Percentiles rank a stretch among this genome's conserved stretches.
Evolutionary conservation across 2,888 invertebrate genomes (phyloP).

Genomic region (Agrotis clavis): DNA sequence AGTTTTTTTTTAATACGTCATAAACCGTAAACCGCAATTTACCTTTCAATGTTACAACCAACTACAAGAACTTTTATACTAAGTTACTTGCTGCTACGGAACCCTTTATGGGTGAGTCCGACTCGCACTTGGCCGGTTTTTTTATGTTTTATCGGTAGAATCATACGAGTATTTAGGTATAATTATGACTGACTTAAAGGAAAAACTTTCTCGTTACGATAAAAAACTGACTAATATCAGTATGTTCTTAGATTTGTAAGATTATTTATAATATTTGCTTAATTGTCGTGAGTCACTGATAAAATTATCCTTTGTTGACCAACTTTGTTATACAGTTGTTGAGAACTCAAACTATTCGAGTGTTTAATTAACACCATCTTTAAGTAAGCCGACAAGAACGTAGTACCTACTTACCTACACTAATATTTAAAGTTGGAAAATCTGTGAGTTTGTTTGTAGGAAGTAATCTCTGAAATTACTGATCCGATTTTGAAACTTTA

Average conservation of each 20-base stretch:
- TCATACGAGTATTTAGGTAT: neutral
- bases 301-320: constrained; percentile 37
- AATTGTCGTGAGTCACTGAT: constrained; percentile 44
- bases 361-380: constrained; percentile 15
- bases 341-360: constrained; percentile 15
- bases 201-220: constrained; percentile 18
- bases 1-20: too few relatives aligned
- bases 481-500: too few relatives aligned
- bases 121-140: too few relatives aligned
- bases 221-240: constrained; percentile 39
- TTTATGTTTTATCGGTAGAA: constrained; percentile 23
- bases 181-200: constrained; percentile 1
- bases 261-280: constrained; percentile 44
- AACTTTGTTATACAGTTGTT: constrained; percentile 1
- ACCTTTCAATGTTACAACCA: too few relatives aligned
- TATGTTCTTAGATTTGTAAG: constrained; percentile 38
- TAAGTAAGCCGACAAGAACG: neutral
- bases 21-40: too few relatives aligned
- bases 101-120: too few relatives aligned
- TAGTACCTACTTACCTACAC: neutral
- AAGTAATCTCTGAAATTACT: too few relatives aligned
- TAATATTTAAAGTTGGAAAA: too few relatives aligned
- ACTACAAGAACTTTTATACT: too few relatives aligned
- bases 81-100: too few relatives aligned
- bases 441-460: too few relatives aligned